These are phyloP conservation scores for Ochotona princeps DNA, from an alignment of 2,113 vertebrate genomes.

Conservation along the genomic window DNA sequence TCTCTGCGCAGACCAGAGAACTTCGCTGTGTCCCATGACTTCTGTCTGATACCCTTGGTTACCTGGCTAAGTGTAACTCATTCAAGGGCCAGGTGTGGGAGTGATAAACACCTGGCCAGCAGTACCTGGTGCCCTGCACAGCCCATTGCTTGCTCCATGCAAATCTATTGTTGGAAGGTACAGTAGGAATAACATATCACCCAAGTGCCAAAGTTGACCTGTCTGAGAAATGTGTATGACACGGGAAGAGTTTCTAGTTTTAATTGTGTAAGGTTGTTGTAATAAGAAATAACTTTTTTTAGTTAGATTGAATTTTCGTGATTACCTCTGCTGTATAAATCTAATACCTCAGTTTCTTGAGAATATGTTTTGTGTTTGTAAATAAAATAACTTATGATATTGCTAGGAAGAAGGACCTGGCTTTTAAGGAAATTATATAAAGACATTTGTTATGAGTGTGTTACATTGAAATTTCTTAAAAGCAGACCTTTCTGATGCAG, in stretches of 20 bases:
- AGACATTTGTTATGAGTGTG: conserved; percentile 58
- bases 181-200: conserved; percentile 9
- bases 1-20: not conserved
- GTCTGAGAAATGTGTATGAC: not conserved
- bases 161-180: not conserved
- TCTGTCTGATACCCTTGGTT: not conserved
- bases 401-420: conserved; percentile 46
- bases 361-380: conserved; percentile 50
- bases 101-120: not conserved
- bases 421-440: conserved; percentile 69
- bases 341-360: conserved; percentile 57
- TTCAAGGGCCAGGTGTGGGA: not conserved
- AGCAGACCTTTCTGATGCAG: not conserved
- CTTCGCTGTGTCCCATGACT: conserved; percentile 31
- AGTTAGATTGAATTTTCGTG: conserved; percentile 54
- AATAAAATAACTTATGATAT: conserved; percentile 60
- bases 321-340: conserved; percentile 64
- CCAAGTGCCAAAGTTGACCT: not conserved
- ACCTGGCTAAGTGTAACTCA: not conserved
- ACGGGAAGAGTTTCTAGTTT: not conserved
- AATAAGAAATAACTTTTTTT: conserved; percentile 61
- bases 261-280: conserved; percentile 43
- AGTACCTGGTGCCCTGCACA: not conserved
- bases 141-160: not conserved
- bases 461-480: conserved; percentile 61